These are phyloP conservation scores for Stramonita haemastoma DNA, from an alignment of 2,888 invertebrate genomes.

Conservation along the genomic window DNA sequence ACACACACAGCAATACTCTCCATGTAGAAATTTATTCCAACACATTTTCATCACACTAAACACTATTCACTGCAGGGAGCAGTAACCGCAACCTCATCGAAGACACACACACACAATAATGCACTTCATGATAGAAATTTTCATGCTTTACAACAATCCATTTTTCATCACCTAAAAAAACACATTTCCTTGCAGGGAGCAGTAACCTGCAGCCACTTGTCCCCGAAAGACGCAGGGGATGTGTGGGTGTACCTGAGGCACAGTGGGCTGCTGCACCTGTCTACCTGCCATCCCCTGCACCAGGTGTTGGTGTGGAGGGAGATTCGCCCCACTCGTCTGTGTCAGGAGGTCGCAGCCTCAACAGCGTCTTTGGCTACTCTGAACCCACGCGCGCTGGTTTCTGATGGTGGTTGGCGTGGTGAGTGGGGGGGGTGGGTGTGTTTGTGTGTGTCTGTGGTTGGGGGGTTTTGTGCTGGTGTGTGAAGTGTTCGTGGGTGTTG, in stretches of 20 bases:
- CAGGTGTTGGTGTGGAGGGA: constrained; percentile 76
- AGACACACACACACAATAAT: too few relatives aligned
- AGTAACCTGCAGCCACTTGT: constrained; percentile 87
- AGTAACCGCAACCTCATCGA: too few relatives aligned
- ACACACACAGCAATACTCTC: too few relatives aligned
- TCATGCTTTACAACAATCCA: too few relatives aligned
- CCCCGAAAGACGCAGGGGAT: constrained; percentile 86
- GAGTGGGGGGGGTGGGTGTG: constrained; percentile 49
- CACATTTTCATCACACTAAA: too few relatives aligned
- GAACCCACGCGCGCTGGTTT: constrained; percentile 75
- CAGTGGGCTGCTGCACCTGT: constrained; percentile 84
- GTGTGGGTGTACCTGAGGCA: constrained; percentile 87
- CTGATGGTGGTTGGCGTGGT: constrained; percentile 75
- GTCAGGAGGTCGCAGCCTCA: constrained; percentile 65
- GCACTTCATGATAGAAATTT: too few relatives aligned
- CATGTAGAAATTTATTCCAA: too few relatives aligned
- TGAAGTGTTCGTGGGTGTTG: not conserved
- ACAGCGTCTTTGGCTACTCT: constrained; percentile 71
- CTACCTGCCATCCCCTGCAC: constrained; percentile 59
- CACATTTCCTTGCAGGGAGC: constrained; percentile 80
- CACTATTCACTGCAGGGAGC: too few relatives aligned
- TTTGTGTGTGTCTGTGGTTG: too few relatives aligned
- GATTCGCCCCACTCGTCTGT: constrained; percentile 71
- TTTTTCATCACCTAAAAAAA: not conserved
- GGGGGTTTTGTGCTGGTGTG: too few relatives aligned